A percentile compares a stretch with the other conserved stretches of the same genome.
Conservation (phyloP, 2,888 invertebrate species). For the Sarcophaga caerulescens region DNA sequence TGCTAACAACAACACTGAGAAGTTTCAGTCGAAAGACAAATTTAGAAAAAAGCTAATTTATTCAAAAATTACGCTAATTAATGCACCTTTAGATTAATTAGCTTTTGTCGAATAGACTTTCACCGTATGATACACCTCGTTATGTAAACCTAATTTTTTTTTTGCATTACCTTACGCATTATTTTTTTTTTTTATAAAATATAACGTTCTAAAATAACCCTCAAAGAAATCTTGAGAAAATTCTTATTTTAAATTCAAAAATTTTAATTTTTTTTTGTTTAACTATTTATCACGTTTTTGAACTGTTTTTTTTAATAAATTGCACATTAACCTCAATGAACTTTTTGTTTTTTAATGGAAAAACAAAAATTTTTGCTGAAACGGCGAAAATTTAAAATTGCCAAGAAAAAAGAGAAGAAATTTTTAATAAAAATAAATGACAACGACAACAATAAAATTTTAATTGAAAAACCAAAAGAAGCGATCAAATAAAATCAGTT, state of each 20-base stretch:
- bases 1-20: too few species aligned
- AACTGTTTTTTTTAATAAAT: slow-evolving; percentile 41
- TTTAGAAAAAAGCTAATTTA: too few species aligned
- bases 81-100: too few species aligned
- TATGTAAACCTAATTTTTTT: too few species aligned
- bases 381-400: slow-evolving; percentile 21
- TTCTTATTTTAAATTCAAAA: background rate
- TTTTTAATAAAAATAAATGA: slow-evolving; percentile 50
- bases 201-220: background rate
- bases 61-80: too few species aligned
- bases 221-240: slow-evolving; percentile 24
- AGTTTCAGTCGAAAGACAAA: too few species aligned
- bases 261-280: slow-evolving; percentile 17
- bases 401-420: slow-evolving; percentile 25
- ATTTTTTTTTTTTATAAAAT: too few species aligned
- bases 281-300: slow-evolving; percentile 51
- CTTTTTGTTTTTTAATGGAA: slow-evolving; percentile 3
- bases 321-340: slow-evolving; percentile 51
- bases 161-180: too few species aligned
- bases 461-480: slow-evolving; percentile 34
- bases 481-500: slow-evolving; percentile 5
- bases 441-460: slow-evolving; percentile 26
- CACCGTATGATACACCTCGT: too few species aligned
- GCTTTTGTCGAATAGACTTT: too few species aligned
- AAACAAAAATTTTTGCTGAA: slow-evolving; percentile 45